These are phyloP conservation scores for Philopotamus ludificatus DNA, from an alignment of 1,140 invertebrate species.

Conservation along the genomic window DNA sequence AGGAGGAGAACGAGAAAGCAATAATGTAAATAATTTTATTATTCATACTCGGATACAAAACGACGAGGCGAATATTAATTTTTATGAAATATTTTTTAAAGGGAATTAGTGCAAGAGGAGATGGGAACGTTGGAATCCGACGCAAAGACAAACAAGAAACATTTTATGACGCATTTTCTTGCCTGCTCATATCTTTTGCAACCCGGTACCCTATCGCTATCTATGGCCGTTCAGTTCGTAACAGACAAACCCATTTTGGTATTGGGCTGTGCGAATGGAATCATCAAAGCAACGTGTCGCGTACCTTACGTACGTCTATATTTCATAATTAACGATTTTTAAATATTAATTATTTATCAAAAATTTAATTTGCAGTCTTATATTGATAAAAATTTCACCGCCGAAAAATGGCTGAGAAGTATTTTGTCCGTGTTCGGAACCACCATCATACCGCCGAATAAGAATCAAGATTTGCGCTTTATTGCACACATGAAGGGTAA, in stretches of 20 bases:
- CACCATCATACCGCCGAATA: slow-evolving; percentile 22
- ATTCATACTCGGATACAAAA: background rate
- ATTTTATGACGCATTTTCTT: slow-evolving; percentile 50
- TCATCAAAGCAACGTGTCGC: slow-evolving; percentile 44
- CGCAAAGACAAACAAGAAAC: slow-evolving; percentile 41
- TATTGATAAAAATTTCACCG: slow-evolving; percentile 44
- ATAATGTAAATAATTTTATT: slow-evolving; percentile 23
- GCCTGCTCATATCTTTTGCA: slow-evolving; percentile 51
- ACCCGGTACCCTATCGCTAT: slow-evolving; percentile 38
- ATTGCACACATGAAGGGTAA: slow-evolving; percentile 42
- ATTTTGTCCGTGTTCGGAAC: slow-evolving; percentile 46
- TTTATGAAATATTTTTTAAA: slow-evolving; percentile 32
- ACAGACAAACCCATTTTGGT: slow-evolving; percentile 42
- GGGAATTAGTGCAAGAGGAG: slow-evolving; percentile 47
- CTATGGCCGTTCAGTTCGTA: slow-evolving; percentile 31
- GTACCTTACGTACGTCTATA: slow-evolving; percentile 40
- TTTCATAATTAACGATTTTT: background rate
- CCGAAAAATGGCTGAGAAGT: slow-evolving; percentile 47
- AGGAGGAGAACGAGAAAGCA: slow-evolving; percentile 29
- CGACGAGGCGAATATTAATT: background rate
- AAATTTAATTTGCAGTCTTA: slow-evolving; percentile 41
- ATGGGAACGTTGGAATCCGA: slow-evolving; percentile 43
- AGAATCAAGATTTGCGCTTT: slow-evolving; percentile 8
- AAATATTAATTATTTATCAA: slow-evolving; percentile 9
- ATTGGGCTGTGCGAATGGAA: slow-evolving; percentile 48